These are phyloP conservation scores for Subacronicta megacephala DNA, from an alignment of 2,888 invertebrate genomes.

Conservation along the genomic window DNA sequence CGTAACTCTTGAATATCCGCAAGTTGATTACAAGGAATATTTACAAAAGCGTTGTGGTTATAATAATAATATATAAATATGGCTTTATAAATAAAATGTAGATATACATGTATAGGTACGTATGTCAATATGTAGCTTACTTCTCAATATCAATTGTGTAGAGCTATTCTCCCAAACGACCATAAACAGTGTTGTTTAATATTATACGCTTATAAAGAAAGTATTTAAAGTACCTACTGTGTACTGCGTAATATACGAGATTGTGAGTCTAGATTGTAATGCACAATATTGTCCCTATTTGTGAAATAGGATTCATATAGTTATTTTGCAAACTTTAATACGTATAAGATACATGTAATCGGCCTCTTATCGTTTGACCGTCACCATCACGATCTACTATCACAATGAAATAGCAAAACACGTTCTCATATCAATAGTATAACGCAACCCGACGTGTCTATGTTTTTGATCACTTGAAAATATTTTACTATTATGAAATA, in stretches of 20 bases:
- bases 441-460: conserved; percentile 32
- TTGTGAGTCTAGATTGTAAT: conserved; percentile 25
- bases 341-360: conserved; percentile 69
- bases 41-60: too few species aligned
- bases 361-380: conserved; percentile 73
- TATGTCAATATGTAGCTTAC: conserved; percentile 24
- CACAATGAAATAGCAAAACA: conserved; percentile 72
- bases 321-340: conserved; percentile 49
- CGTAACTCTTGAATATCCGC: neutral
- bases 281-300: conserved; percentile 36
- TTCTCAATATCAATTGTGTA: conserved; percentile 43
- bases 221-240: conserved; percentile 29
- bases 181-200: conserved; percentile 45
- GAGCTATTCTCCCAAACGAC: conserved; percentile 30
- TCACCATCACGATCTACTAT: conserved; percentile 71
- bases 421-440: conserved; percentile 53
- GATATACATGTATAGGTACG: neutral
- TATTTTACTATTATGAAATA: conserved; percentile 15
- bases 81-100: neutral
- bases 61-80: too few species aligned
- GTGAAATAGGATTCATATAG: conserved; percentile 41
- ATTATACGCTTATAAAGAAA: conserved; percentile 43
- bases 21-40: too few species aligned
- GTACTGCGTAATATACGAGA: conserved; percentile 36
- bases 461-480: conserved; percentile 35